Base-by-base conservation (phyloP, 1,140 invertebrate species). In the Drosophila sucinea region DNA sequence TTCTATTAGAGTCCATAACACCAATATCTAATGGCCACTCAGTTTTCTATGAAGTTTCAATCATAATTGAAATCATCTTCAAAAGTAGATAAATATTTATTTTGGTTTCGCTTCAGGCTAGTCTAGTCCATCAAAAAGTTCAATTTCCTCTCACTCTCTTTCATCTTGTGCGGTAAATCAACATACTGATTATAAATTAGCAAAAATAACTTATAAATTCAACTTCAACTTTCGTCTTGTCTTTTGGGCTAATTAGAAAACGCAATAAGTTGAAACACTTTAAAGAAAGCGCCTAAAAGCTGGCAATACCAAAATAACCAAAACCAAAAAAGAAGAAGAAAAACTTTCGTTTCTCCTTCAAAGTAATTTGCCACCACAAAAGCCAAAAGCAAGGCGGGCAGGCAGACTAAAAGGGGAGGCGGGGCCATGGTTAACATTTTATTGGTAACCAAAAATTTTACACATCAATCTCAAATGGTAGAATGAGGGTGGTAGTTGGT, bases 121-220 rank as follows among this genome's bases (percentile, higher is more conserved):
- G 57, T 29, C 38, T 60, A 63, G 40, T 68, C 57, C 61, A 73
- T 74, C 54, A 62, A 70, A 70, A 68, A 60, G 56, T n/a, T 57
- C 67, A 69, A 33, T 73, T 64, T 67, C 56, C 35, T 30, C 27
- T 4, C 7, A 3, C 10, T 32, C 73, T 4, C 73, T 51, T 54
- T 71, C 82, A 79, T 77, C 76, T 80, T 57, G 64, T 77, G 35
- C 17, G 77, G 67, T 10, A 87, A 87, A 89, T 87, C 83, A 83
- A 83, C 83, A 87, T 87, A 87, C 83, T 87, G 83, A 87, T 87
- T 75, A 75, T 80, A 89, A 87, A 89, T 87, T 87, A 83, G 64
- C 67, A 66, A 83, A 83, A 77, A 77, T 67, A 70, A 76, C 51
- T 38, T 38, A 38, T 10, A 38, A 38, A 73, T 61, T 55, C 55